Evolutionary conservation across 2,113 vertebrate species (phyloP).

Genomic region (Esox niger): DNA sequence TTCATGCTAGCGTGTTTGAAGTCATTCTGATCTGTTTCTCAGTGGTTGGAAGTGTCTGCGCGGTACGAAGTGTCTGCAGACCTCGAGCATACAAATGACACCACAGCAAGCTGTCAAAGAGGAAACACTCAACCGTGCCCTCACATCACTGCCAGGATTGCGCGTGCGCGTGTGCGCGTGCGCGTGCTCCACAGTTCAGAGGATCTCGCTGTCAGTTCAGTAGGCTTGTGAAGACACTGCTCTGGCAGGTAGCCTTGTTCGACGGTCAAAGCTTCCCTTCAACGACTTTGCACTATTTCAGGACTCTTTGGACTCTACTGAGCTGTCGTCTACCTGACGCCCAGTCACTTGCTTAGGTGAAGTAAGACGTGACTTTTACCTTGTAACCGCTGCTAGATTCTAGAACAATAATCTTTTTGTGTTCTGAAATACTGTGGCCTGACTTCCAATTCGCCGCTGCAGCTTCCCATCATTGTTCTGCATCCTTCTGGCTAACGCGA

Average conservation of each 20-base stretch:
- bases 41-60: constrained; percentile 9
- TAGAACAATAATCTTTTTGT: constrained; percentile 5
- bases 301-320: background rate
- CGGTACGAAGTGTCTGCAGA: constrained; percentile 43
- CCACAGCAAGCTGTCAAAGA: constrained; percentile 28
- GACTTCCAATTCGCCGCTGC: background rate
- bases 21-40: background rate
- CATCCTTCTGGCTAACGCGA: background rate
- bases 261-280: background rate
- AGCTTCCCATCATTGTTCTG: background rate
- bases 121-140: constrained; percentile 51
- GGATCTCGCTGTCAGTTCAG: constrained; percentile 4
- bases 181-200: constrained; percentile 17
- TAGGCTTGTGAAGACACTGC: constrained; percentile 30
- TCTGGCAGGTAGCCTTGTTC: constrained; percentile 24
- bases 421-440: background rate
- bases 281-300: background rate
- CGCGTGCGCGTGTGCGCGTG: constrained; percentile 10
- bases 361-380: constrained; percentile 46
- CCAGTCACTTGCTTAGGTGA: constrained; percentile 30
- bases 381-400: background rate
- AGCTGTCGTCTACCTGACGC: background rate
- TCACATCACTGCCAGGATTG: constrained; percentile 28
- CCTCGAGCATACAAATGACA: constrained; percentile 22
- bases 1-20: background rate